phyloP scores from a whole-genome alignment of 1,140 invertebrate genomes.

The Brachionus calyciflorus region DNA sequence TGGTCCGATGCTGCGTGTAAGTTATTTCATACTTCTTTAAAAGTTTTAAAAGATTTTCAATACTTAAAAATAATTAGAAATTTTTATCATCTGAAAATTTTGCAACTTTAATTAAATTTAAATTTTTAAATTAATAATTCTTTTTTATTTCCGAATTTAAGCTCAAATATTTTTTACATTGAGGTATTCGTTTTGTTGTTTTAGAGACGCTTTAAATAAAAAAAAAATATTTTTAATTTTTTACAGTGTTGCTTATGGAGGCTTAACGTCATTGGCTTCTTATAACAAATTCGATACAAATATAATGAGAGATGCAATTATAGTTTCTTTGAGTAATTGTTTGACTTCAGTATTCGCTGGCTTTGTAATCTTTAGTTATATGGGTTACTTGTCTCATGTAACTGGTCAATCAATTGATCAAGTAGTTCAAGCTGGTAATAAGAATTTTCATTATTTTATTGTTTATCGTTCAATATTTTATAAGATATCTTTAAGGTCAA shows the following conservation, averaged over 20 bases:
- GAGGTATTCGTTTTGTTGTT: no score
- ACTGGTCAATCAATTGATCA: constrained; percentile 53
- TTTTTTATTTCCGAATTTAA: no score
- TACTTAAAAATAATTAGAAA: no score
- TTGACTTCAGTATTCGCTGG: constrained; percentile 55
- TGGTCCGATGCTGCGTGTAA: constrained; percentile 47
- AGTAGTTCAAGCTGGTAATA: constrained; percentile 53
- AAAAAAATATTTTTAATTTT: not conserved
- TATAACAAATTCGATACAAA: constrained; percentile 43
- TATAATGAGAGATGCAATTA: constrained; percentile 44
- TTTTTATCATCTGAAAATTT: no score
- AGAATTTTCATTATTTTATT: constrained; percentile 3
- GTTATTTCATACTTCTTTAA: no score
- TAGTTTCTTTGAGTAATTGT: constrained; percentile 36
- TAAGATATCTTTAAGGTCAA: constrained; percentile 30
- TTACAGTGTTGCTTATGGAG: constrained; percentile 39
- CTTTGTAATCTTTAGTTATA: constrained; percentile 93
- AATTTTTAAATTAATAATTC: no score
- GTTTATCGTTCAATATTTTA: not conserved
- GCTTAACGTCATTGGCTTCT: constrained; percentile 34
- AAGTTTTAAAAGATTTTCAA: no score
- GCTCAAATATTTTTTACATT: constrained; percentile 45
- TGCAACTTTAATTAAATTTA: no score
- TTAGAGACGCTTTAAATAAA: no score
- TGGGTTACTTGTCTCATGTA: constrained; percentile 67